phyloP scores from a whole-genome alignment of 2,888 invertebrate genomes.

The Monoplex corrugatus region DNA sequence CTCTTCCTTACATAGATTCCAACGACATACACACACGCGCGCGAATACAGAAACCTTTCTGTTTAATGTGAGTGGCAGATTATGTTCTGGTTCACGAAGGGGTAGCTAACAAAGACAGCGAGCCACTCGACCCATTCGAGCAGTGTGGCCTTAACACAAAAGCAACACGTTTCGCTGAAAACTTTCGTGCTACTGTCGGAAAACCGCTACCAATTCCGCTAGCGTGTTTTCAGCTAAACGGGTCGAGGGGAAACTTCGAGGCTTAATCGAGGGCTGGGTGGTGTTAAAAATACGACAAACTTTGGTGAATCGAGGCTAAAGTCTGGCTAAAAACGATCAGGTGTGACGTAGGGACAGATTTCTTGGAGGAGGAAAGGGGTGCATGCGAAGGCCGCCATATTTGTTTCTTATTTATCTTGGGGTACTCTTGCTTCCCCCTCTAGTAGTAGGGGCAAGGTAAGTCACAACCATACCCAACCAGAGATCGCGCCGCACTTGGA shows the following conservation, averaged over 20 bases:
- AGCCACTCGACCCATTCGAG: no score
- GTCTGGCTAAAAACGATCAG: background rate
- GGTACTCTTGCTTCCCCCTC: slow-evolving; percentile 46
- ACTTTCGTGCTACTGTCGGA: no score
- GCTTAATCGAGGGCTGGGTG: background rate
- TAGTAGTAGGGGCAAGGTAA: slow-evolving; percentile 12
- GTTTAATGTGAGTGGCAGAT: no score
- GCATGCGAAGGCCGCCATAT: slow-evolving; percentile 49
- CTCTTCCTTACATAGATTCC: no score
- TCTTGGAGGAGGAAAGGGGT: slow-evolving; percentile 29
- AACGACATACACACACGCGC: no score
- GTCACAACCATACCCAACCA: background rate
- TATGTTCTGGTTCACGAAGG: no score
- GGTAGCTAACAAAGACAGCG: no score
- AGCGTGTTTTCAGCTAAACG: background rate
- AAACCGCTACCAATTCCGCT: background rate
- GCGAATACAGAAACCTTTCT: no score
- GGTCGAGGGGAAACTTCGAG: background rate
- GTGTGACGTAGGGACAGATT: background rate
- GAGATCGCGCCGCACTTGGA: background rate
- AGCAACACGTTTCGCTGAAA: slow-evolving; percentile 28
- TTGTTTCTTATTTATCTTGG: slow-evolving; percentile 53
- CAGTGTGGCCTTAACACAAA: slow-evolving; percentile 27
- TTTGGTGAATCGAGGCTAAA: background rate
- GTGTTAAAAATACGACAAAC: background rate